Base-by-base conservation (phyloP, 2,797 vertebrate species). In the Botia almorhae region DNA sequence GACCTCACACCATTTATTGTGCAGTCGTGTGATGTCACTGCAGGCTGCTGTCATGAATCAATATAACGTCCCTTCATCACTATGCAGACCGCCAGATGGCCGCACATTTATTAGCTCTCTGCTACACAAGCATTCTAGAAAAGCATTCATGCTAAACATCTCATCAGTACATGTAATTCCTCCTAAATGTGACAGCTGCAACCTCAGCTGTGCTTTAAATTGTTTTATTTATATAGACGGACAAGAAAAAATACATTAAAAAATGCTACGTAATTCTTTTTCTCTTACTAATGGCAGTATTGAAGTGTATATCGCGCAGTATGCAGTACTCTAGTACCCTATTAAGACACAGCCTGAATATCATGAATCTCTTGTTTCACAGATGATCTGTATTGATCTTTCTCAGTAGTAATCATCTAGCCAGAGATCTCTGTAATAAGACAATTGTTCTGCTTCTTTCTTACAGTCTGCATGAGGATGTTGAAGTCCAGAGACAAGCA, bases 401-500 rank as follows among this genome's bases (percentile, higher is more conserved):
- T 26, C 17, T 48, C 58, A 63, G 7, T 60, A 46, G 60, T 64
- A 12, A n/a, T 82, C 67, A 82, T 63, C 58, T 2, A 36, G 55
- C 23, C 43, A 46, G 56, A 76, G 48, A 21, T 43, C 73, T 64
- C 46, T 10, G 12, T 51, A 61, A 61, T 11, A 5, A 75, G 46
- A 75, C 17, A 21, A n/a, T 6, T 13, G 56, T 23, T 61, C 21
- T 60, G 19, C 17, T 6, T 29, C 56, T 33, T 23, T 61, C 58
- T 2, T 17, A 51, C 48, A 50, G 33, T 7, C 14, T 36, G 26
- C 14, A 2, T 46, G 55, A 46, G 19, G 43, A 64, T n/a, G 43
- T 29, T 74, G n/a, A 23, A 33, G 16, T 53, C 14, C 4, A 4
- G 14, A 16, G 12, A 7, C 46, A 48, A 10, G 46, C 8, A 16